These are phyloP conservation scores for Malthinus seriepunctatus DNA, from an alignment of 2,888 invertebrate genomes.

Conservation along the genomic window DNA sequence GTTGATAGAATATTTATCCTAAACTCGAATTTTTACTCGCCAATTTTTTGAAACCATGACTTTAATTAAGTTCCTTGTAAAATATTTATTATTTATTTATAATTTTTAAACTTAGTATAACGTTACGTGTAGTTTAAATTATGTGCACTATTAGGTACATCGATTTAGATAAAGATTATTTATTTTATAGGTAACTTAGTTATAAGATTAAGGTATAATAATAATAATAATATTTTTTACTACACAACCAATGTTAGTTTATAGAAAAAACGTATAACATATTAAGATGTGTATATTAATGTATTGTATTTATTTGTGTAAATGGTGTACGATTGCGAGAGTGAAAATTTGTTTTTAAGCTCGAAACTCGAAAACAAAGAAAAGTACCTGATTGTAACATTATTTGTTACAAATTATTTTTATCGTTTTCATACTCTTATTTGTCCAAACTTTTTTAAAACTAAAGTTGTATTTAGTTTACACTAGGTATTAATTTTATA, in stretches of 20 bases:
- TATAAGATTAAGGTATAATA: slow-evolving; percentile 13
- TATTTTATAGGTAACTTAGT: slow-evolving; percentile 9
- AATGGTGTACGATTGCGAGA: slow-evolving; percentile 21
- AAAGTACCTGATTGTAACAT: slow-evolving; percentile 38
- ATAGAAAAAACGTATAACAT: slow-evolving; percentile 7
- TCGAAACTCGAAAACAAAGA: slow-evolving; percentile 17
- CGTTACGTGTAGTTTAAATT: slow-evolving; percentile 7
- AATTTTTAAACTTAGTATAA: slow-evolving; percentile 5
- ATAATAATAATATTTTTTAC: slow-evolving; percentile 25
- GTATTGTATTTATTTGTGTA: slow-evolving; percentile 25
- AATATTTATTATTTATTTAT: slow-evolving; percentile 21
- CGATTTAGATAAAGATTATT: slow-evolving; percentile 13
- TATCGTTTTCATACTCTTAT: slow-evolving; percentile 26
- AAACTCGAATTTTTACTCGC: slow-evolving; percentile 6
- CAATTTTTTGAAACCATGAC: slow-evolving; percentile 21
- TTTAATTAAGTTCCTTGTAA: slow-evolving; percentile 24
- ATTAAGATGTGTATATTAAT: slow-evolving; percentile 18
- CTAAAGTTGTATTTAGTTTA: slow-evolving; percentile 31
- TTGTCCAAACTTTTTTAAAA: slow-evolving; percentile 28
- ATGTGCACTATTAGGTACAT: slow-evolving; percentile 6
- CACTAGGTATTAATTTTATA: slow-evolving; percentile 27
- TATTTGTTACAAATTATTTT: slow-evolving; percentile 24
- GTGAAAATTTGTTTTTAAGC: slow-evolving; percentile 23
- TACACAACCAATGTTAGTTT: slow-evolving; percentile 25
- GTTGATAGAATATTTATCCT: background rate